These are phyloP conservation scores for Apaloderma vittatum DNA, from an alignment of 2,113 vertebrate species.

Conservation along the genomic window DNA sequence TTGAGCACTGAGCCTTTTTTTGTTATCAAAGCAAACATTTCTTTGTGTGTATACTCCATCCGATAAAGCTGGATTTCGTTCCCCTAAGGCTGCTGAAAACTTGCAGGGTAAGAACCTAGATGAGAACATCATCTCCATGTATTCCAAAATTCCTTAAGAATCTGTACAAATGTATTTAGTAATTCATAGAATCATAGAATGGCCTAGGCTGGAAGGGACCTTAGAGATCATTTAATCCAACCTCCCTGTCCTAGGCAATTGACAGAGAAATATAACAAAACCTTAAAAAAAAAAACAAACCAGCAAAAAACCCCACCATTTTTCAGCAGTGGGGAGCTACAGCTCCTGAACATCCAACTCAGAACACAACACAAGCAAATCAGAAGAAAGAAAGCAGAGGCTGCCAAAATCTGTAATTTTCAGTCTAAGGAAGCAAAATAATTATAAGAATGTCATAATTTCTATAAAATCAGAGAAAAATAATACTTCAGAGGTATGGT, in stretches of 20 bases:
- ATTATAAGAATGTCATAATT: background rate
- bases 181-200: background rate
- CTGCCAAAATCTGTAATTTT: background rate
- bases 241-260: too few relatives aligned
- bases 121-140: background rate
- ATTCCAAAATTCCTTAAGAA: background rate
- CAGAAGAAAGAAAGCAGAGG: background rate
- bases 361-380: background rate
- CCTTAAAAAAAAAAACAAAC: background rate
- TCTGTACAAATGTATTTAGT: background rate
- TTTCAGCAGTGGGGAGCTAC: background rate
- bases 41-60: background rate
- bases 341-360: background rate
- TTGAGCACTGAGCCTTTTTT: background rate
- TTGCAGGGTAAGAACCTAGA: background rate
- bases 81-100: background rate
- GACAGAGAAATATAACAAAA: background rate
- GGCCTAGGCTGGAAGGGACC: too few relatives aligned
- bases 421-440: background rate
- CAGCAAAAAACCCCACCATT: background rate
- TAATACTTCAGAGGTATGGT: background rate
- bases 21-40: slow-evolving; percentile 10
- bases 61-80: background rate
- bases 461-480: background rate
- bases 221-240: too few relatives aligned